Base-by-base conservation (phyloP, 2,888 invertebrate species). In the Mesorhabditis sp. region DNA sequence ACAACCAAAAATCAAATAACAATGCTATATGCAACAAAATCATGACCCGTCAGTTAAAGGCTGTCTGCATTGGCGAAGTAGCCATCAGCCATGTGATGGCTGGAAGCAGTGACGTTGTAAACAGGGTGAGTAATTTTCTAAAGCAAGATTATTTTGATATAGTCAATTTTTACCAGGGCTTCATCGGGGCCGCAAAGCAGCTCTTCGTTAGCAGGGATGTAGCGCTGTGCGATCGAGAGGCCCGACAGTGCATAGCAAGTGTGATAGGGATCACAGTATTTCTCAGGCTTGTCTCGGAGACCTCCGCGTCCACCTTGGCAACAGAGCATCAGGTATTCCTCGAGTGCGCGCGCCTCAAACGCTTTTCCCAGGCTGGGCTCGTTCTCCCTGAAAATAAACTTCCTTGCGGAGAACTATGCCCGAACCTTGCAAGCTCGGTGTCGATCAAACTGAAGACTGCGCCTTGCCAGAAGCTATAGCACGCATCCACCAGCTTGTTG, bases 401-500 rank as follows among this genome's bases (percentile, higher is more conserved):
- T 64, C 7, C 15, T 13, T n/a, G 64, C 15, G 2, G 15, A 7
- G 15, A 64, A 28, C 64, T 64, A 62, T 43, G 13, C 5, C 69
- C 77, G 45, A 76, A 72, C 65, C 73, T 45, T 44, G 67, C 69
- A 70, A 77, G 67, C 65, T 77, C 77, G 15, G 72, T 72, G 66
- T 81, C 80, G 43, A 82, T 70, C 13, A 84, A 70, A 62, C 76
- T 93, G 86, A 96, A 92, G 64, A 92, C 90, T 67, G 93, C 95
- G 44, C 95, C 95, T 88, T 95, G 95, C 98, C 98, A 99, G 88
- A 96, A 99, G 0, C 95, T 95, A 87, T 98, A 98, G 87, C 98
- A 98, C 4, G 93, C 93, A 89, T 98, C 98, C 0, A 99, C 97
- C 76, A 98, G 89, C 88, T 98, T 98, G 87, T 98, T 97, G 3